These are phyloP conservation scores for Puma concolor DNA, from an alignment of 2,113 vertebrate species.

Conservation along the genomic window DNA sequence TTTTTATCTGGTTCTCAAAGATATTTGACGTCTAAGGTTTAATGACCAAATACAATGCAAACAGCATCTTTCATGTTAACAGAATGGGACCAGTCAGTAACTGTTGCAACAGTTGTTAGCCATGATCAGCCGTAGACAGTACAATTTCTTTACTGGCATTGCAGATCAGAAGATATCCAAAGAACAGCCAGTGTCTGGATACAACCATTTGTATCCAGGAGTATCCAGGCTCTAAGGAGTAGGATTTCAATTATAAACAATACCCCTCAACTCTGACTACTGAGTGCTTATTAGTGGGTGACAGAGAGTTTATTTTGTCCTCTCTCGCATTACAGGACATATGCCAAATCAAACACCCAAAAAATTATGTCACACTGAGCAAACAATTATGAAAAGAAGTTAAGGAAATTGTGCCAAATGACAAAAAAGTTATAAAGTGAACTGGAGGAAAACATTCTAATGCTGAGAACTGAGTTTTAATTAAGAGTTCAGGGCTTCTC, in stretches of 20 bases:
- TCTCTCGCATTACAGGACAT: neutral
- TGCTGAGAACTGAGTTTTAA: neutral
- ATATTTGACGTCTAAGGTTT: neutral
- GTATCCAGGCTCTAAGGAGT: neutral
- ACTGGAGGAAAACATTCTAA: neutral
- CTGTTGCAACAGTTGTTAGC: neutral
- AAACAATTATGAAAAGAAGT: constrained; percentile 35
- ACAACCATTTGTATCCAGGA: neutral
- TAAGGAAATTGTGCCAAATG: constrained; percentile 32
- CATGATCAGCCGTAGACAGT: neutral
- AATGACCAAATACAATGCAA: neutral
- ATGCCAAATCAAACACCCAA: constrained; percentile 30
- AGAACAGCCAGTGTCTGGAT: neutral
- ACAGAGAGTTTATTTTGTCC: constrained; percentile 6
- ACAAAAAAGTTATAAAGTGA: neutral
- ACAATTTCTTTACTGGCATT: neutral
- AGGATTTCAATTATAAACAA: neutral
- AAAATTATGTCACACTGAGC: neutral
- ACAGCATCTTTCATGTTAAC: neutral
- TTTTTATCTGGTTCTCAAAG: constrained; percentile 24
- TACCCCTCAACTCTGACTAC: constrained; percentile 3
- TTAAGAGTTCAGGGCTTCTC: neutral
- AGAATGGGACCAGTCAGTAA: neutral
- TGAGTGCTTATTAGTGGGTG: neutral
- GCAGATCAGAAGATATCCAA: neutral